phyloP scores from a whole-genome alignment of 2,113 vertebrate genomes.

The Hyla sarda region DNA sequence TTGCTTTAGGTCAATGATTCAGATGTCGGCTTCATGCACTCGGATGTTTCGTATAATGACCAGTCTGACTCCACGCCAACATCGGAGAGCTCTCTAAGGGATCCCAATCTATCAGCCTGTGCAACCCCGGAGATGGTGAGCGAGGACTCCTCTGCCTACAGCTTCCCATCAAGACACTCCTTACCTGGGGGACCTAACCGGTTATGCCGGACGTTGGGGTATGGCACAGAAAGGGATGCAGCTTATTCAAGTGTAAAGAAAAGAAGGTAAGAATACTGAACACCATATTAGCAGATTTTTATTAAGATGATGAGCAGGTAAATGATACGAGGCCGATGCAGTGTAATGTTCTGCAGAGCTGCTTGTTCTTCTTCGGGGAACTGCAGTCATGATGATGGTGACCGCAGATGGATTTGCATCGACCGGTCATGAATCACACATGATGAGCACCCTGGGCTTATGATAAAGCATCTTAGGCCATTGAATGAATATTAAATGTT shows the following conservation, averaged over 20 bases:
- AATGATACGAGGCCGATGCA: not conserved
- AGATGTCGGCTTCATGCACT: conserved; percentile 63
- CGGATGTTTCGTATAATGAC: conserved; percentile 71
- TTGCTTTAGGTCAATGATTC: conserved; percentile 71
- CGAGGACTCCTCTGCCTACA: not conserved
- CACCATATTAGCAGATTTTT: not conserved
- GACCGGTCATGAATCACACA: not conserved
- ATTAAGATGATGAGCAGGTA: not conserved
- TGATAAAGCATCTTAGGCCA: not conserved
- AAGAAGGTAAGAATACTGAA: conserved; percentile 71
- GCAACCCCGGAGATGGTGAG: conserved; percentile 61
- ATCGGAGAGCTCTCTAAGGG: conserved; percentile 63
- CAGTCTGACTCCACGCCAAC: conserved; percentile 36
- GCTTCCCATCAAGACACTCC: conserved; percentile 63
- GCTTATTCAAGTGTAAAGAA: conserved; percentile 68
- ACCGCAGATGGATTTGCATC: not conserved
- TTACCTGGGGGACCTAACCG: conserved; percentile 65
- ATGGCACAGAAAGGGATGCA: conserved; percentile 66
- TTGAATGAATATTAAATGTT: not conserved
- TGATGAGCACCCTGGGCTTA: not conserved
- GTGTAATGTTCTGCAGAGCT: not conserved
- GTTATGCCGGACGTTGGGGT: conserved; percentile 64
- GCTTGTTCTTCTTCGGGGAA: not conserved
- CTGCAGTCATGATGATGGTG: not conserved
- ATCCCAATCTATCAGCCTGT: conserved; percentile 35